Conservation (phyloP, 2,797 vertebrate species). For the Buphagus erythrorhynchus region DNA sequence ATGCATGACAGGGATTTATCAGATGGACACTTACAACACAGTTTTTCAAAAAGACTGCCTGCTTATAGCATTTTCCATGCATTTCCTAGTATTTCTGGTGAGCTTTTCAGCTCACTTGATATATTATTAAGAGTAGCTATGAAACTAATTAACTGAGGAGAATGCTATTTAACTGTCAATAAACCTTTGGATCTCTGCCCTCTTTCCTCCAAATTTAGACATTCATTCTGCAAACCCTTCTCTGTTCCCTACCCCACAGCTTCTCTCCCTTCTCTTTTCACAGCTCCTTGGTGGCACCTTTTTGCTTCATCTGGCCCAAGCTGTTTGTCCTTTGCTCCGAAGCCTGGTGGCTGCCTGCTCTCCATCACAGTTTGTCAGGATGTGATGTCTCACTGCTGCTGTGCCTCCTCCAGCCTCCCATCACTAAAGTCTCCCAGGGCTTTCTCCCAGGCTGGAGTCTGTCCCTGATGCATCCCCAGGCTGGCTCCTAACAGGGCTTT, state of each 20-base stretch:
- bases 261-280: not conserved
- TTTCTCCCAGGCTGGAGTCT: not conserved
- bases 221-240: not conserved
- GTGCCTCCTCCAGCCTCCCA: not conserved
- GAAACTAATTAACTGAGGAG: slow-evolving; percentile 63
- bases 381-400: not conserved
- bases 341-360: not conserved
- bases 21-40: not conserved
- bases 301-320: not conserved
- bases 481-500: not conserved
- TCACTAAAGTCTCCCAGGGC: not conserved
- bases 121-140: slow-evolving; percentile 45
- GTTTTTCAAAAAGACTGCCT: not conserved
- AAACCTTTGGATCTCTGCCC: slow-evolving; percentile 49
- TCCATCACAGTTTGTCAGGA: not conserved
- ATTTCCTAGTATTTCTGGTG: not conserved
- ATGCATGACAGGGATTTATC: not conserved
- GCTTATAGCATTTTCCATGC: not conserved
- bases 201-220: slow-evolving; percentile 18
- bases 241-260: not conserved
- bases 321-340: not conserved
- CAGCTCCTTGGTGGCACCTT: not conserved
- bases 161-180: slow-evolving; percentile 62
- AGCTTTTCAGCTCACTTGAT: slow-evolving; percentile 32
- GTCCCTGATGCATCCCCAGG: not conserved